A percentile compares a stretch with the other conserved stretches of the same genome.
phyloP scores from a whole-genome alignment of 1,140 invertebrate genomes.

The Bombus pyrosoma region DNA sequence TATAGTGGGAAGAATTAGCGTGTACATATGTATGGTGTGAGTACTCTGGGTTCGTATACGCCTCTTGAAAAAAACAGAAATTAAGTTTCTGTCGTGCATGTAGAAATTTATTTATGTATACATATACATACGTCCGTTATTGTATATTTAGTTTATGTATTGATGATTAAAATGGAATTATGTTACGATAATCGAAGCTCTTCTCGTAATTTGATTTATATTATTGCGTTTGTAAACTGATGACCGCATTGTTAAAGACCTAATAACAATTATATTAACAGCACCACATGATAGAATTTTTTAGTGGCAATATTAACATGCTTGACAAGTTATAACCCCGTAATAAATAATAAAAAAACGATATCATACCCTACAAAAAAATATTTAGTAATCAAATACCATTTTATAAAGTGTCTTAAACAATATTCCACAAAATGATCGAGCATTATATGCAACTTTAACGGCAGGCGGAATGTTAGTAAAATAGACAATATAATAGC shows the following conservation, averaged over 20 bases:
- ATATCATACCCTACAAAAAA: background rate
- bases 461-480: background rate
- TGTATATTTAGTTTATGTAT: slow-evolving; percentile 21
- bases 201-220: background rate
- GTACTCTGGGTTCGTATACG: slow-evolving; percentile 6
- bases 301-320: slow-evolving; percentile 8
- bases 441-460: background rate
- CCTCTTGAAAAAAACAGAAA: background rate
- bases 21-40: background rate
- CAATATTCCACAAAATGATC: slow-evolving; percentile 24
- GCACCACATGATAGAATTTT: background rate
- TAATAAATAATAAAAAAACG: slow-evolving; percentile 13
- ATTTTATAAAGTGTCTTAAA: slow-evolving; percentile 37
- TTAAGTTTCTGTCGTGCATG: background rate
- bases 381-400: slow-evolving; percentile 3
- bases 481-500: slow-evolving; percentile 25
- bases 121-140: background rate
- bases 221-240: background rate
- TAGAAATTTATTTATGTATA: slow-evolving; percentile 17
- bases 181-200: background rate
- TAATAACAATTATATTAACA: background rate
- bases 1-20: no score
- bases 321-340: slow-evolving; percentile 18
- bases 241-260: background rate
- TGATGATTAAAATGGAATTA: slow-evolving; percentile 15